Conservation (phyloP, 1,140 invertebrate genomes). For the Procambarus clarkii region DNA sequence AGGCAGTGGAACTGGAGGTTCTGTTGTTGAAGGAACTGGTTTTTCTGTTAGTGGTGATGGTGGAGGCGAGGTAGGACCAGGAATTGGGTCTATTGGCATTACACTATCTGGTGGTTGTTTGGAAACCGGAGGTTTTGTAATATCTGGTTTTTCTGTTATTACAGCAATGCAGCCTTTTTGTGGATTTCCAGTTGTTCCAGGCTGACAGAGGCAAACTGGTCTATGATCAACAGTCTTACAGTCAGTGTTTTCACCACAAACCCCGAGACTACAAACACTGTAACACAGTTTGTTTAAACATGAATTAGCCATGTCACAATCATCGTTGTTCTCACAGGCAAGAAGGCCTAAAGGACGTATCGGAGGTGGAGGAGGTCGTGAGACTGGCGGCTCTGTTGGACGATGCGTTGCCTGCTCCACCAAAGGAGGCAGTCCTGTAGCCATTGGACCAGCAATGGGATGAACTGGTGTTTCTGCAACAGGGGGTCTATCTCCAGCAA, state of each 20-base stretch:
- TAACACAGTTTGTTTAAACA: constrained; percentile 78
- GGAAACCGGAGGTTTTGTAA: constrained; percentile 15
- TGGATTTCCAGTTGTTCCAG: constrained; percentile 72
- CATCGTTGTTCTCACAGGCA: constrained; percentile 70
- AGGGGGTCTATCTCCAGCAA: constrained; percentile 18
- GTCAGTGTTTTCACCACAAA: constrained; percentile 76
- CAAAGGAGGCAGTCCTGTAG: constrained; percentile 31
- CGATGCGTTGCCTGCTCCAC: constrained; percentile 14
- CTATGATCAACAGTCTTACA: constrained; percentile 72
- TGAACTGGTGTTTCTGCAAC: neutral
- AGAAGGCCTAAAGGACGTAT: constrained; percentile 18
- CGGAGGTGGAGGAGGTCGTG: constrained; percentile 36
- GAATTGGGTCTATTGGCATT: constrained; percentile 38
- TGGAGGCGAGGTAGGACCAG: constrained; percentile 35
- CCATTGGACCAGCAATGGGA: constrained; percentile 22
- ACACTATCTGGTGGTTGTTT: neutral
- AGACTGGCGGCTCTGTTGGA: neutral
- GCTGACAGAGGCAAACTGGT: constrained; percentile 61
- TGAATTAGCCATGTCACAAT: constrained; percentile 57
- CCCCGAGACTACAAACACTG: constrained; percentile 84
- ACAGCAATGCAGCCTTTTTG: constrained; percentile 59
- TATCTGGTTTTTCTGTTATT: constrained; percentile 38
- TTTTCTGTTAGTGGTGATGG: constrained; percentile 45
- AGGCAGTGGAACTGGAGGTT: constrained; percentile 8
- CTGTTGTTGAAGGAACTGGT: constrained; percentile 9